These are phyloP conservation scores for Leptinotarsa texana DNA, from an alignment of 1,140 invertebrate species.

Conservation along the genomic window DNA sequence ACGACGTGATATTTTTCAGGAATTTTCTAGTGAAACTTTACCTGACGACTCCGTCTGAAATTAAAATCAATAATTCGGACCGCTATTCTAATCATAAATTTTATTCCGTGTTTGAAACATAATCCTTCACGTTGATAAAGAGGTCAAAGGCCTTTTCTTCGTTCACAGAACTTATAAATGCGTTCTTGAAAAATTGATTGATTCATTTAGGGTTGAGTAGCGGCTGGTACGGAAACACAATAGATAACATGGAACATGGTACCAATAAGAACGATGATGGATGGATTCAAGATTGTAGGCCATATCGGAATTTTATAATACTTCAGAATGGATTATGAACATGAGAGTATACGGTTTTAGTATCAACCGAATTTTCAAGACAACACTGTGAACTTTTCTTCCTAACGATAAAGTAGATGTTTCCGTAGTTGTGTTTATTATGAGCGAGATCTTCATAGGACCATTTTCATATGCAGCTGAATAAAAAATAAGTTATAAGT, in stretches of 20 bases:
- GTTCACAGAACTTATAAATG: constrained; percentile 1
- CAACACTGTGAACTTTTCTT: no score
- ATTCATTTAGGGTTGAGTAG: not conserved
- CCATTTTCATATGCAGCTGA: no score
- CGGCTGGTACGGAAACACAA: constrained; percentile 1
- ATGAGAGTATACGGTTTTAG: no score
- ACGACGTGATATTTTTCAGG: no score
- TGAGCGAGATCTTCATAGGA: no score
- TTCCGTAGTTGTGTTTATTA: no score
- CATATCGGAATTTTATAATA: constrained; percentile 1
- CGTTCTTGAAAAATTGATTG: constrained; percentile 3
- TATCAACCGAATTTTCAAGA: no score
- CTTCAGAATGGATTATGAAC: no score
- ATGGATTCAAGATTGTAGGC: not conserved
- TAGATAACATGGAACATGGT: not conserved
- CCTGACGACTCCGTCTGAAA: not conserved
- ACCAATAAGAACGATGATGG: constrained; percentile 4
- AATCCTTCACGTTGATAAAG: not conserved
- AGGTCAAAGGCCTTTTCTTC: not conserved
- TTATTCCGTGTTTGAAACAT: not conserved
- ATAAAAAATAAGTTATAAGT: no score
- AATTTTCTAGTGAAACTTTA: no score
- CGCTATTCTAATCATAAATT: not conserved
- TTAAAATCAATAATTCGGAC: not conserved
- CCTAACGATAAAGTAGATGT: no score